Conservation (phyloP, 2,797 vertebrate genomes). For the Tapirus indicus region DNA sequence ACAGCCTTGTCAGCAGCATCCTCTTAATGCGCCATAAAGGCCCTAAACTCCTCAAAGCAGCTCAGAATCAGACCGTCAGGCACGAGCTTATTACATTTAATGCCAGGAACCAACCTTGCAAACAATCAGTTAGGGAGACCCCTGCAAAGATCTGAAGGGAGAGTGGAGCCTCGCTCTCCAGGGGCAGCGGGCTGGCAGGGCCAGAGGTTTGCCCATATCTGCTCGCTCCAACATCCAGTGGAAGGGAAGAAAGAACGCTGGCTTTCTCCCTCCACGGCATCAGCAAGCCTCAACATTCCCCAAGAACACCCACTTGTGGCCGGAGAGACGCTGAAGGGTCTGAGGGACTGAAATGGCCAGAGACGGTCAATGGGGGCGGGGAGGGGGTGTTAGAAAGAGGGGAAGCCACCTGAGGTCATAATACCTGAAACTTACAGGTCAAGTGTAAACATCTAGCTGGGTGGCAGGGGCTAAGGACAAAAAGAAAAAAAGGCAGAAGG, state of each 20-base stretch:
- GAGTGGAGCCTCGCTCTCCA: neutral
- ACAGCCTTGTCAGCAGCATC: neutral
- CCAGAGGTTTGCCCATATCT: neutral
- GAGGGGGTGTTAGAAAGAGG: too few relatives aligned
- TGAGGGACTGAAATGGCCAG: neutral
- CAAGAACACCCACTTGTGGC: neutral
- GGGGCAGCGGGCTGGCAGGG: neutral
- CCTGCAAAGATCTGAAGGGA: constrained; percentile 10
- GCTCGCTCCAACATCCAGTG: neutral
- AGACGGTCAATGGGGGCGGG: rapidly evolving
- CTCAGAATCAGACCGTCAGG: constrained; percentile 31
- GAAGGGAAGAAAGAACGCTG: neutral
- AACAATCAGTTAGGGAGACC: constrained; percentile 53
- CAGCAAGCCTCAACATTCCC: neutral
- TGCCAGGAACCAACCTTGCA: constrained; percentile 14
- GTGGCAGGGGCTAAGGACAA: neutral
- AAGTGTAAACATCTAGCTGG: neutral
- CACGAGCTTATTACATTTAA: constrained; percentile 18
- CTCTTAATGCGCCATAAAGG: neutral
- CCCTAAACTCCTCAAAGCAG: constrained; percentile 52
- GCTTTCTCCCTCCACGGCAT: neutral
- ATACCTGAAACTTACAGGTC: neutral
- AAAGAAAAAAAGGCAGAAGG: neutral
- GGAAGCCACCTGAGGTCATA: neutral
- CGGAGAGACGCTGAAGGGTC: neutral